Conservation (phyloP, 2,797 vertebrate genomes). For the Apogon hyalosoma region DNA sequence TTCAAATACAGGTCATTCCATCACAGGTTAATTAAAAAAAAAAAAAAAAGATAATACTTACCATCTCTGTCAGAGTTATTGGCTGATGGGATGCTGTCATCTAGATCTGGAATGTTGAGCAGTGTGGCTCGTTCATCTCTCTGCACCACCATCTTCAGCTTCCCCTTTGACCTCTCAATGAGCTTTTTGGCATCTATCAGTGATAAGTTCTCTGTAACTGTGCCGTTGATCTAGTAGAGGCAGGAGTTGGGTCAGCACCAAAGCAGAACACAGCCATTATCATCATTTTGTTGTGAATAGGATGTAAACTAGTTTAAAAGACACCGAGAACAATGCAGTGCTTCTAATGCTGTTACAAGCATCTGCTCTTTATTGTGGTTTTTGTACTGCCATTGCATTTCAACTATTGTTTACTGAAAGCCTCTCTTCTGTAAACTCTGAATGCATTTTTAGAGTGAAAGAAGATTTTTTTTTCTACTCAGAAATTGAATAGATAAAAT, state of each 20-base stretch:
- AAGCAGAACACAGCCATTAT: too few relatives aligned
- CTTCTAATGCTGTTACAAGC: conserved; percentile 1
- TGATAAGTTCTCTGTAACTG: conserved; percentile 99
- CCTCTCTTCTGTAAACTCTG: conserved; percentile 26
- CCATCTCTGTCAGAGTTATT: conserved; percentile 98
- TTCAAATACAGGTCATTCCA: too few relatives aligned
- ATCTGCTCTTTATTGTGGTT: conserved; percentile 8
- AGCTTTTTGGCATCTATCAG: conserved; percentile 98
- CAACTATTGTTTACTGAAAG: neutral
- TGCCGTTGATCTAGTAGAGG: conserved; percentile 93
- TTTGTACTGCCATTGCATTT: conserved; percentile 15
- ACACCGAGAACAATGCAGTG: too few relatives aligned
- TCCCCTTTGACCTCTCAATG: conserved; percentile 99
- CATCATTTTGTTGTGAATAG: neutral
- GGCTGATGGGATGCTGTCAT: conserved; percentile 97
- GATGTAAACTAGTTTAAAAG: too few relatives aligned
- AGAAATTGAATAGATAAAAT: conserved; percentile 42
- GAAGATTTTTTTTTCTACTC: conserved; percentile 9
- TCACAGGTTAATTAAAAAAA: too few relatives aligned
- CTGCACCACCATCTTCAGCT: conserved; percentile 99
- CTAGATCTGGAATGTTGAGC: conserved; percentile 97
- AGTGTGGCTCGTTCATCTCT: conserved; percentile 95
- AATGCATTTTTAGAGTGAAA: conserved; percentile 23
- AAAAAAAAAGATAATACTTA: conserved; percentile 71
- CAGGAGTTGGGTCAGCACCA: neutral